Evolutionary conservation across 2,797 vertebrate species (phyloP).

Genomic region (Rallus crepitans): DNA sequence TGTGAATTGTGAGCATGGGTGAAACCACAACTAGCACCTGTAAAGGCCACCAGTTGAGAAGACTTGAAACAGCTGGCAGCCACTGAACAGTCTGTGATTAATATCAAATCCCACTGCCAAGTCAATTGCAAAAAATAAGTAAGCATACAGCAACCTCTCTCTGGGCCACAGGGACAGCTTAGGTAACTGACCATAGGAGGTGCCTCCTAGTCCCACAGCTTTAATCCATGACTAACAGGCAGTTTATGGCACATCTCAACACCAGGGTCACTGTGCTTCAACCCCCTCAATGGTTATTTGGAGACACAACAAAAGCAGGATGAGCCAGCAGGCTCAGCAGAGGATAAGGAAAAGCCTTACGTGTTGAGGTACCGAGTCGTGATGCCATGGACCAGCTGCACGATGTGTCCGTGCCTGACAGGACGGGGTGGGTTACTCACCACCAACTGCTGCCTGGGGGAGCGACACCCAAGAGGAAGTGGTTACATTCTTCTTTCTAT

Average conservation of each 20-base stretch:
- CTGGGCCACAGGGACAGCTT: not conserved
- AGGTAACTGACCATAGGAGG: not conserved
- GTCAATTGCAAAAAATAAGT: not conserved
- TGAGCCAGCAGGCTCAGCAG: not conserved
- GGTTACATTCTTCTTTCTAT: not conserved
- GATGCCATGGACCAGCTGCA: conserved; percentile 95
- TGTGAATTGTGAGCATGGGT: not conserved
- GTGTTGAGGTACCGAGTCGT: conserved; percentile 95
- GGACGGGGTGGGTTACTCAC: conserved; percentile 87
- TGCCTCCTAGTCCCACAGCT: not conserved
- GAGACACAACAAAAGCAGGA: not conserved
- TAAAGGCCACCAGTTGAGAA: not conserved
- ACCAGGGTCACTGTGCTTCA: not conserved
- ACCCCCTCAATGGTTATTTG: not conserved
- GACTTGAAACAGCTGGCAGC: not conserved
- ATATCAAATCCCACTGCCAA: not conserved
- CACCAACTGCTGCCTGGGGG: conserved; percentile 88
- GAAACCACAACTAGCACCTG: not conserved
- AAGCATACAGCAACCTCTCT: not conserved
- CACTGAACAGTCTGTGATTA: not conserved
- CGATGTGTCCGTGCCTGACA: conserved; percentile 88
- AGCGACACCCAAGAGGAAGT: not conserved
- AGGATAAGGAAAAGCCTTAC: conserved; percentile 72
- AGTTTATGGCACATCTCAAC: not conserved
- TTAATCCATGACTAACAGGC: not conserved